Percentiles rank a stretch among this genome's conserved stretches.
phyloP scores from a whole-genome alignment of 2,797 vertebrate genomes.

The Fistularia tabacaria region DNA sequence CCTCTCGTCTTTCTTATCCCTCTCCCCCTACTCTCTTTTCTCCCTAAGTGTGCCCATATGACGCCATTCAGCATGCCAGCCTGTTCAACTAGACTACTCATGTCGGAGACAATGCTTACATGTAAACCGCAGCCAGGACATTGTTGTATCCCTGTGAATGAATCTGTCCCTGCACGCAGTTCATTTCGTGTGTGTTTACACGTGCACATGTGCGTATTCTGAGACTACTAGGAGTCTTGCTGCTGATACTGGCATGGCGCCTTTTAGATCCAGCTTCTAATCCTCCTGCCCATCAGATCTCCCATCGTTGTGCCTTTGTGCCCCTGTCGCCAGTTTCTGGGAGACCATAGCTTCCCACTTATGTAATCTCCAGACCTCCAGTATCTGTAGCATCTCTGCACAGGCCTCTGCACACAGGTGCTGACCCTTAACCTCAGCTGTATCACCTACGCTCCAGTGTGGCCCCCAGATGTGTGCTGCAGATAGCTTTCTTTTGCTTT shows the following conservation, averaged over 20 bases:
- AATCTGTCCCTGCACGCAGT: conserved; percentile 18
- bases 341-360: conserved; percentile 59
- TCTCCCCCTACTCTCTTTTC: conserved; percentile 13
- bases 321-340: conserved; percentile 54
- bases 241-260: conserved; percentile 78
- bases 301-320: conserved; percentile 66
- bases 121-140: conserved; percentile 26
- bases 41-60: conserved; percentile 46
- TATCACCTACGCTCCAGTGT: conserved; percentile 72
- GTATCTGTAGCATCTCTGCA: conserved; percentile 66
- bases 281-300: conserved; percentile 80
- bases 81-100: conserved; percentile 14
- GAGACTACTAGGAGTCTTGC: conserved; percentile 71
- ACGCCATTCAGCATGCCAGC: conserved; percentile 49
- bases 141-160: conserved; percentile 21
- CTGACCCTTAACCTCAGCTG: conserved; percentile 49
- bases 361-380: conserved; percentile 70
- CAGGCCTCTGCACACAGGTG: conserved; percentile 46
- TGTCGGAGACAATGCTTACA: conserved; percentile 42
- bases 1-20: conserved; percentile 46
- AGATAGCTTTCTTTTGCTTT: conserved; percentile 78
- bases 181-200: conserved; percentile 12
- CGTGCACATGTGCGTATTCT: conserved; percentile 27
- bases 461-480: conserved; percentile 65
- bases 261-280: conserved; percentile 78